Evolutionary conservation across 2,113 vertebrate species (phyloP).

Genomic region (Vireo altiloquus): DNA sequence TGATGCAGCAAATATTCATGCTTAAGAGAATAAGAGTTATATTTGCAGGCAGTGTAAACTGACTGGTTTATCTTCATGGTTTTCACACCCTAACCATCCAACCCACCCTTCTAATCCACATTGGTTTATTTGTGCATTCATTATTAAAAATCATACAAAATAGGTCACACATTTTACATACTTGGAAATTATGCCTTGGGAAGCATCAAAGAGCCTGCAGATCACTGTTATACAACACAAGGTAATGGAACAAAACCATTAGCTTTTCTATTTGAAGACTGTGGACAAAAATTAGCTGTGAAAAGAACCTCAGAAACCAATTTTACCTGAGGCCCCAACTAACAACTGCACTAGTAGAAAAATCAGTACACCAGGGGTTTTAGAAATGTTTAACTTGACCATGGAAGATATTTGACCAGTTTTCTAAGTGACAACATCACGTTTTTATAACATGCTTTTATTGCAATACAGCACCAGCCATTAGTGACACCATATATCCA

Average conservation of each 20-base stretch:
- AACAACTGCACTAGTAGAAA: background rate
- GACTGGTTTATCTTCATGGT: constrained; percentile 50
- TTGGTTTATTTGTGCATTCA: background rate
- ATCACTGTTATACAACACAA: constrained; percentile 6
- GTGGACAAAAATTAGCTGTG: background rate
- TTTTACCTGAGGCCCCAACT: background rate
- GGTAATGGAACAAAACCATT: background rate
- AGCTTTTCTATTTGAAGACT: background rate
- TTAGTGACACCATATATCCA: background rate
- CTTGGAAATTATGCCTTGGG: constrained; percentile 25
- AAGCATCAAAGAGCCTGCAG: background rate
- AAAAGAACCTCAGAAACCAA: background rate
- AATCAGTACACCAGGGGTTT: background rate
- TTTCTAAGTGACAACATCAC: background rate
- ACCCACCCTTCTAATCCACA: constrained; percentile 46
- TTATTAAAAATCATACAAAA: constrained; percentile 27
- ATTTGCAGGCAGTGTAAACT: constrained; percentile 8
- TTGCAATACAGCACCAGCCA: background rate
- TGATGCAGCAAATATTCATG: constrained; percentile 12
- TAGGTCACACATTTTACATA: constrained; percentile 46
- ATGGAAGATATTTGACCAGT: background rate
- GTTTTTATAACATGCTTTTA: background rate
- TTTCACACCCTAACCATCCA: constrained; percentile 34
- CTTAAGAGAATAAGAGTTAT: background rate
- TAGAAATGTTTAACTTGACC: background rate